Evolutionary conservation across 2,797 vertebrate genomes (phyloP), one percentile per base, ranked within the genome.

Genomic region (Leucoraja ocellata): DNA sequence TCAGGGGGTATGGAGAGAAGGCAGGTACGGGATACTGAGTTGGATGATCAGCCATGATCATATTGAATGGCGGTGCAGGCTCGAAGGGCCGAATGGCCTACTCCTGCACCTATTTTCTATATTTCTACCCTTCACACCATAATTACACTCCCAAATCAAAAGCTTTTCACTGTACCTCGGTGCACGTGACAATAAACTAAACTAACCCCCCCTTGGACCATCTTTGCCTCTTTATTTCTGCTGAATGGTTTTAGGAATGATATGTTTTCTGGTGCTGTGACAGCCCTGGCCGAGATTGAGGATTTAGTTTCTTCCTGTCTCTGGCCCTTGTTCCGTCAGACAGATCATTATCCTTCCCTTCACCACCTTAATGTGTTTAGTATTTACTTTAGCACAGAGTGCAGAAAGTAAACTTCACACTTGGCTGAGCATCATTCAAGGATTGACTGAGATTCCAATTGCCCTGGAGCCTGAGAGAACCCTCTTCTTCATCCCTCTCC

Each of bases 321-420:
- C 68, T 39, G 21, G 1, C 73, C 73, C 91, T 11, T 61, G 46
- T 65, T 63, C 63, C 63, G 46, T 71, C 68, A 73, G 78, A 81
- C 63, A 83, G 65, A 46, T 93, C 36, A 32, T 84, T 68, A 93
- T 79, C 78, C 28, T 65, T 84, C 63, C 79, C 39, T 18, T 93
- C 79, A 13, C 80, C 46, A 80, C 6, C 13, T 90, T 93, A 94
- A 93, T 93, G 94, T 93, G 93, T 93, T 93, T 90, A 81, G 36
- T 92, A 61, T 93, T 94, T 93, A 93, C 93, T 93, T 93, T 91
- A 54, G 93, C 93, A 90, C 77, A 93, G 23, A 71, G 94, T 91
- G 94, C 93, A 93, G 77, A 90, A 91, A 81, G 90, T 93, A 93
- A 93, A 93, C 94, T 77, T 91, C 93, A 93, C 77, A 54, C 36